phyloP scores from a whole-genome alignment of 2,113 vertebrate species.

The Chlamydotis undulata region DNA sequence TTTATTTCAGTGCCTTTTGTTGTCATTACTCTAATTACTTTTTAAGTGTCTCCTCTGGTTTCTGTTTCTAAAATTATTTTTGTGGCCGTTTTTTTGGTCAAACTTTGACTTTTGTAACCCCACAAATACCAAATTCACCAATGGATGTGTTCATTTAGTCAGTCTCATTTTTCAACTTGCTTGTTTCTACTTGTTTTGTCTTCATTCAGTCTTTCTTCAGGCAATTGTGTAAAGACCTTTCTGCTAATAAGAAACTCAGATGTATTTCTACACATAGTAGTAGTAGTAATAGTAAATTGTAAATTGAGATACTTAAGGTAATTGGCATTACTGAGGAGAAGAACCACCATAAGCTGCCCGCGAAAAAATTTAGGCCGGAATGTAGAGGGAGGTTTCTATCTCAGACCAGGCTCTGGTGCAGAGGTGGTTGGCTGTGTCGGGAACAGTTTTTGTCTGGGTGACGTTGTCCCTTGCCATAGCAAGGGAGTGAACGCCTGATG shows the following conservation, averaged over 20 bases:
- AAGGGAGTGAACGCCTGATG: accelerated
- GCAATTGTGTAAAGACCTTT: not conserved
- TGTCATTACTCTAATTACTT: not conserved
- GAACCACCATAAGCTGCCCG: not conserved
- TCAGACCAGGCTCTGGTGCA: not conserved
- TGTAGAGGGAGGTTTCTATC: not conserved
- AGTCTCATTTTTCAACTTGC: not conserved
- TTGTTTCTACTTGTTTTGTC: not conserved
- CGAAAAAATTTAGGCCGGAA: not conserved
- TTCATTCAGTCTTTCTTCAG: not conserved
- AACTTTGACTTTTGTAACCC: not conserved
- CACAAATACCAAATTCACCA: not conserved
- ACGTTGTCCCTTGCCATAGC: too few relatives aligned
- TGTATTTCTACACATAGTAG: not conserved
- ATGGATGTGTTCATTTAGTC: accelerated
- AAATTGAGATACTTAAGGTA: not conserved
- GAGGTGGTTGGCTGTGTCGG: not conserved
- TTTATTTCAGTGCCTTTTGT: not conserved
- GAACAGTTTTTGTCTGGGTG: too few relatives aligned
- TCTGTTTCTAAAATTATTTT: not conserved
- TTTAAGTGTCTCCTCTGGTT: not conserved
- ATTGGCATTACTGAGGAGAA: not conserved
- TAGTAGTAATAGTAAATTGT: not conserved
- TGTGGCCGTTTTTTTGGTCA: not conserved
- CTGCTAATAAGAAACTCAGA: not conserved